These are phyloP conservation scores for Phrynocephalus guinanensis DNA, from an alignment of 2,797 vertebrate genomes.

Conservation along the genomic window DNA sequence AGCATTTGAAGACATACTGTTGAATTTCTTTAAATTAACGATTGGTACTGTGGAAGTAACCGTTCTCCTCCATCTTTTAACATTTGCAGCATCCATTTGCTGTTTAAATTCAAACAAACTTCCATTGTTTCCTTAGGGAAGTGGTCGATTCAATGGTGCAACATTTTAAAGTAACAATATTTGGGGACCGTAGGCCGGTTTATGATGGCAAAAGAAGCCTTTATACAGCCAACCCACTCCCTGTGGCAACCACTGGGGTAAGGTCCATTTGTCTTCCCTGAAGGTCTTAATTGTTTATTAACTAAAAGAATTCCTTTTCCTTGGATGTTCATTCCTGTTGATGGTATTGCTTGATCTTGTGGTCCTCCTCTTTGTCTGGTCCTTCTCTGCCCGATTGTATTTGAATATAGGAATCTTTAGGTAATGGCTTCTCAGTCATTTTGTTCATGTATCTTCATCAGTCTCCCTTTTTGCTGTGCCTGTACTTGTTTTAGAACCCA, in stretches of 20 bases:
- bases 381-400: no score
- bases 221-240: conserved; percentile 94
- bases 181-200: conserved; percentile 94
- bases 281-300: not conserved
- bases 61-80: not conserved
- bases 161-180: conserved; percentile 99
- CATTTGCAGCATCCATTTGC: not conserved
- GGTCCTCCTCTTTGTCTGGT: no score
- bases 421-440: not conserved
- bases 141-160: conserved; percentile 99
- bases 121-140: conserved; percentile 82
- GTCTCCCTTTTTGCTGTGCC: not conserved
- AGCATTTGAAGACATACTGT: not conserved
- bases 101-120: conserved; percentile 31
- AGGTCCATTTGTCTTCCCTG: conserved; percentile 56
- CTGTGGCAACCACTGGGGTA: conserved; percentile 93
- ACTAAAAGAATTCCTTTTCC: not conserved
- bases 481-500: no score
- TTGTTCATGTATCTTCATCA: not conserved
- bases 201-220: conserved; percentile 98
- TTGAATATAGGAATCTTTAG: not conserved
- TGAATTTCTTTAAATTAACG: no score
- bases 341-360: not conserved
- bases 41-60: not conserved
- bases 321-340: not conserved